Conservation (phyloP, 2,113 vertebrate species). For the Lepisosteus oculatus region DNA sequence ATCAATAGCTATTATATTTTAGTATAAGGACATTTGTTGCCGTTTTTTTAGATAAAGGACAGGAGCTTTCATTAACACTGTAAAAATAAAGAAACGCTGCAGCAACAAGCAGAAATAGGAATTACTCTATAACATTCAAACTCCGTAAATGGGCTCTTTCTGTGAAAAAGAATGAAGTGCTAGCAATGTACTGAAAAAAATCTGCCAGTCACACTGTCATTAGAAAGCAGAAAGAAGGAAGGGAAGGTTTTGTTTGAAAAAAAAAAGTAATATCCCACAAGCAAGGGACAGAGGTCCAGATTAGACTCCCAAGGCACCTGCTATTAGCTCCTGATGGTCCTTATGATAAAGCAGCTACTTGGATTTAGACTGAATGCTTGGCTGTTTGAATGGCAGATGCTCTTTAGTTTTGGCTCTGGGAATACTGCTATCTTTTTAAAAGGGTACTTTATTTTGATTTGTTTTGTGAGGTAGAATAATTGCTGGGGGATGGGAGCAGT, state of each 20-base stretch:
- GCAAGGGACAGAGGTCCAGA: background rate
- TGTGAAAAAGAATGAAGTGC: background rate
- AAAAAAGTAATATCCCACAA: background rate
- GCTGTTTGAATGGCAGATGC: constrained; percentile 18
- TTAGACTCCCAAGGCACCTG: constrained; percentile 11
- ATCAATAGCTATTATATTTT: constrained; percentile 8
- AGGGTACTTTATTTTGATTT: constrained; percentile 16
- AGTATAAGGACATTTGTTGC: background rate
- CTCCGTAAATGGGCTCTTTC: background rate
- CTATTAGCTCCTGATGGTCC: constrained; percentile 28
- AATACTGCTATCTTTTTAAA: constrained; percentile 19
- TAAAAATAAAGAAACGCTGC: no score
- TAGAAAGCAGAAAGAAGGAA: background rate
- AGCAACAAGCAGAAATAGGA: background rate
- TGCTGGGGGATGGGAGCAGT: constrained; percentile 8
- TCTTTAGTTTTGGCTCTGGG: background rate
- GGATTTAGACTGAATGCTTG: constrained; percentile 11
- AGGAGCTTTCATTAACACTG: no score
- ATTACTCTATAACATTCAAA: background rate
- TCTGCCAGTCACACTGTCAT: background rate
- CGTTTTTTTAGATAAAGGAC: no score
- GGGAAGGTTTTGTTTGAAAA: background rate
- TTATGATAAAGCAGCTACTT: constrained; percentile 21
- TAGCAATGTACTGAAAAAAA: background rate
- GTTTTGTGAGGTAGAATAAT: constrained; percentile 17